A percentile compares a stretch with the other conserved stretches of the same genome.
These are phyloP conservation scores for Ricordea florida DNA, from an alignment of 92 coral and sea anemone species.

Conservation along the genomic window DNA sequence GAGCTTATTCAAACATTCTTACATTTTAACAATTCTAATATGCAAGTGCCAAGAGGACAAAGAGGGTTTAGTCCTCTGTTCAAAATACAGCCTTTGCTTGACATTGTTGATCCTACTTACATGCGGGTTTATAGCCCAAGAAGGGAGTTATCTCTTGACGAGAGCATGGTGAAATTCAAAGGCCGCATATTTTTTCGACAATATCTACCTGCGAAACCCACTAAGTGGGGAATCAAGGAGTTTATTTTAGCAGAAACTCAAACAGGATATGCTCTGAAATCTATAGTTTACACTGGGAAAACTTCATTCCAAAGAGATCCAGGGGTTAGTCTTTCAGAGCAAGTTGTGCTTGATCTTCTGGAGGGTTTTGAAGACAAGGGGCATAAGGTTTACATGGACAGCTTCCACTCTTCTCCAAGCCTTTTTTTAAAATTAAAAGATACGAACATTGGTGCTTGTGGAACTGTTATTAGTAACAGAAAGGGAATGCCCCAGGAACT, in stretches of 20 bases:
- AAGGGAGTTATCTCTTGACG: conserved; percentile 25
- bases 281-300: conserved; percentile 55
- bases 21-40: conserved; percentile 49
- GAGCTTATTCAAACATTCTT: conserved; percentile 56
- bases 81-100: conserved; percentile 63
- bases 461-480: conserved; percentile 54
- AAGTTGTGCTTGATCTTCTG: conserved; percentile 29
- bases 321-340: conserved; percentile 21
- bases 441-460: conserved; percentile 62
- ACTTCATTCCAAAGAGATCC: conserved; percentile 3
- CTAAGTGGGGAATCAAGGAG: conserved; percentile 65
- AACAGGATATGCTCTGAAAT: conserved; percentile 49
- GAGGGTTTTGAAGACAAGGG: conserved; percentile 61
- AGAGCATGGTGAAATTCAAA: conserved; percentile 64
- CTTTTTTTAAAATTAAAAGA: conserved; percentile 47
- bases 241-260: conserved; percentile 50
- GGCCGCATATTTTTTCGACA: conserved; percentile 66
- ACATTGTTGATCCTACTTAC: conserved; percentile 45
- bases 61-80: conserved; percentile 34
- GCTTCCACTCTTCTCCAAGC: conserved; percentile 41
- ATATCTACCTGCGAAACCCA: conserved; percentile 68
- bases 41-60: conserved; percentile 44
- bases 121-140: conserved; percentile 35
- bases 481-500: conserved; percentile 48
- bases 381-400: conserved; percentile 54